These are phyloP conservation scores for Basileuterus tristriatus DNA, from an alignment of 2,797 vertebrate species.

Conservation along the genomic window DNA sequence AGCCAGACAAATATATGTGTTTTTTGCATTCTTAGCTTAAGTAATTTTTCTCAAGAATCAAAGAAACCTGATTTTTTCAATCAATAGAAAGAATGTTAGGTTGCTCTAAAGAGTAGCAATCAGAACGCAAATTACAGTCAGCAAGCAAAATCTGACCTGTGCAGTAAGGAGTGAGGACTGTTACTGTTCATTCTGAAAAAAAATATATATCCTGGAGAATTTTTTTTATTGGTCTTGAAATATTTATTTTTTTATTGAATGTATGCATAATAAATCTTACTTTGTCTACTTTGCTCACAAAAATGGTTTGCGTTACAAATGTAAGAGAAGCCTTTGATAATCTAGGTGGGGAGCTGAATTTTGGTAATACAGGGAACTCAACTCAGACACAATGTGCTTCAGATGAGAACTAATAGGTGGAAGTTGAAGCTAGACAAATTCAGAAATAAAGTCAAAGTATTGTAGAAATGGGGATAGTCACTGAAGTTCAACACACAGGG, in stretches of 20 bases:
- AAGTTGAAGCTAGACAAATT: neutral
- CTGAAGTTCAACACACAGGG: neutral
- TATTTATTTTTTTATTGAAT: neutral
- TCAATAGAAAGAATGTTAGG: neutral
- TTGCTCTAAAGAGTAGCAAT: neutral
- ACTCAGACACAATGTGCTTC: neutral
- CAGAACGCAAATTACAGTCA: neutral
- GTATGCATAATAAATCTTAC: neutral
- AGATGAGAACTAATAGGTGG: neutral
- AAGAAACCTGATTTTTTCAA: conserved; percentile 1
- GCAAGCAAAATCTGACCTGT: neutral
- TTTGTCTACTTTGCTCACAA: neutral
- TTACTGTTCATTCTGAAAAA: neutral
- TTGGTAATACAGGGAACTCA: neutral
- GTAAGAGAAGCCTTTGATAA: neutral
- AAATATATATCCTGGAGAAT: neutral
- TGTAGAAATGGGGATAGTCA: neutral
- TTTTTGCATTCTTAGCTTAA: neutral
- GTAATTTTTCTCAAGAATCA: neutral
- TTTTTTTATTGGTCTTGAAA: neutral
- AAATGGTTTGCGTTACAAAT: neutral
- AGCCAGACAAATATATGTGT: neutral
- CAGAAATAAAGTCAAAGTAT: neutral
- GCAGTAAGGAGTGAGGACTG: neutral
- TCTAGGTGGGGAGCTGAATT: neutral